Base-by-base conservation (phyloP, 2,113 vertebrate genomes). In the Pogona vitticeps region DNA sequence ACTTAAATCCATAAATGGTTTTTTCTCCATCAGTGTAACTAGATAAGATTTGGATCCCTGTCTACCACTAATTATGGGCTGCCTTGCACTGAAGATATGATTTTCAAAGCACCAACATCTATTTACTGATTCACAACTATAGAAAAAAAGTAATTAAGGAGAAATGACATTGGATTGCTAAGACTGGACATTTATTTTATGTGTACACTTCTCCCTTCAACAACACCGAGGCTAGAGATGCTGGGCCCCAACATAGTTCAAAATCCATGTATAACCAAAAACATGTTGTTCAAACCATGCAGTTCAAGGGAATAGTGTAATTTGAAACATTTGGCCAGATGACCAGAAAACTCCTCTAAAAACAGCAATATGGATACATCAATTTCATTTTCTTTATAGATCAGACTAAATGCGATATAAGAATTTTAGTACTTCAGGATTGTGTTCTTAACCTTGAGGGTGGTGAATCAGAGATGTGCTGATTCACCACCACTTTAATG, bases 381-480 rank as follows among this genome's bases (percentile, higher is more conserved):
- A 70, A 56, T 82, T 38, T 33, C 6, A 0, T 61, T 89, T 82
- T 80, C 36, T 86, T 88, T 80, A 86, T 31, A 80, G 7, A 59
- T 85, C 73, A 86, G 36, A 83, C 58, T 3, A 33, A 20, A 5
- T 28, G 1, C 33, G 4, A 13, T 38, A 42, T 84, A 13, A 33
- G 70, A 56, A 33, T 83, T 46, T 70, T 17, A 18, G 1, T 46
- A 79, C 52, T 84, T 58, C 33, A 82, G 33, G 23, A 63, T 31
- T 14, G 3, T 59, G 1, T 77, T 26, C 12, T 33, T 80, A 77
- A 86, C 26, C 75, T 76, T 76, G 56, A 77, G 0, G 61, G 46
- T 7, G 80, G 2, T 68, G 23, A n/a, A 2, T 86, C 9, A 79
- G 75, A 0, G 61, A 21, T 23, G 31, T 15, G 26, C 17, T 67